Percentiles rank a stretch among this genome's conserved stretches.
Conservation (phyloP, 2,797 vertebrate genomes). For the Platalea minor region DNA sequence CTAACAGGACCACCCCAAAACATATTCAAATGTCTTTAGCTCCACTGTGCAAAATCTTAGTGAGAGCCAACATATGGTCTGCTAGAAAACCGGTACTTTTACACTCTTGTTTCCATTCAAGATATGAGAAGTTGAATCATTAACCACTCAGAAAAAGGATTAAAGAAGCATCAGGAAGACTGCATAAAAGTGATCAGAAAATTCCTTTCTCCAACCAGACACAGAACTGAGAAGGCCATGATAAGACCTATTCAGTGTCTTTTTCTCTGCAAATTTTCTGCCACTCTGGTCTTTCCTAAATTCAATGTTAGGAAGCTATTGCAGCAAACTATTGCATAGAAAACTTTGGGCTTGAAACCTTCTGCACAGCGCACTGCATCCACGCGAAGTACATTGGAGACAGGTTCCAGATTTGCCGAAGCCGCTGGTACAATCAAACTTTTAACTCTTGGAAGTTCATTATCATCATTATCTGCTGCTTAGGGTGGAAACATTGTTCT, state of each 20-base stretch:
- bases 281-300: not conserved
- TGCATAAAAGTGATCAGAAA: not conserved
- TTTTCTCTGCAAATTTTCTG: not conserved
- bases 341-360: not conserved
- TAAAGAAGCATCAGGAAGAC: not conserved
- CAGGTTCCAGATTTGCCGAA: not conserved
- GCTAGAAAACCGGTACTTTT: not conserved
- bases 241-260: not conserved
- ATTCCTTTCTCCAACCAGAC: not conserved
- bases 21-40: not conserved
- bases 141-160: not conserved
- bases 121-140: not conserved
- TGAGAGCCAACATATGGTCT: not conserved
- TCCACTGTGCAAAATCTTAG: not conserved
- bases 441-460: not conserved
- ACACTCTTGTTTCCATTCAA: not conserved
- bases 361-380: not conserved
- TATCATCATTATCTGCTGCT: not conserved
- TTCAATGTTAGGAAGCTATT: not conserved
- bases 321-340: not conserved
- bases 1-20: not conserved
- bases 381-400: not conserved
- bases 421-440: not conserved
- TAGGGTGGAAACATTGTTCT: not conserved
- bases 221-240: not conserved